phyloP scores from a whole-genome alignment of 2,113 vertebrate species.

The Leptodactylus fuscus region DNA sequence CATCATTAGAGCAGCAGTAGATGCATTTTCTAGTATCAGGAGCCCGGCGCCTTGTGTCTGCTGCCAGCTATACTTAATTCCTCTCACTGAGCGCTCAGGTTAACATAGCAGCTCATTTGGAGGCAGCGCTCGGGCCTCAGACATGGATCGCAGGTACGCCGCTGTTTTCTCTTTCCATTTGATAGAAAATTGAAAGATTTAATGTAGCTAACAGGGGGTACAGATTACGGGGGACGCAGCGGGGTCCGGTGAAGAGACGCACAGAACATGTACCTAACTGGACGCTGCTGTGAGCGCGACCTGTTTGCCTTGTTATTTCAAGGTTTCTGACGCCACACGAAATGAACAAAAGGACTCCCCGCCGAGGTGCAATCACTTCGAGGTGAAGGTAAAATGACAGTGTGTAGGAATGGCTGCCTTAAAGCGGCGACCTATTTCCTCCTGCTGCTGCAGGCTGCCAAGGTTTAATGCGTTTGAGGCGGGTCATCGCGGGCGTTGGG shows the following conservation, averaged over 20 bases:
- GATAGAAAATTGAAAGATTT: conserved; percentile 30
- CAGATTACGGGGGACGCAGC: conserved; percentile 30
- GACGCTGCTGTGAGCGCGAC: conserved; percentile 25
- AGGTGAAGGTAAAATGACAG: conserved; percentile 39
- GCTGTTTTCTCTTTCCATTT: conserved; percentile 14
- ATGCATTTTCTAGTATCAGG: not conserved
- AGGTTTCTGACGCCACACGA: conserved; percentile 13
- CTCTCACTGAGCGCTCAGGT: not conserved
- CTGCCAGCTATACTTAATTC: not conserved
- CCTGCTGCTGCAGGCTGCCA: not conserved
- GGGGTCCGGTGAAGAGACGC: conserved; percentile 5
- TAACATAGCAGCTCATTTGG: conserved; percentile 11
- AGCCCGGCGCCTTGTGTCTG: not conserved
- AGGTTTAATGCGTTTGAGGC: not conserved
- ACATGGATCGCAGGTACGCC: conserved; percentile 1
- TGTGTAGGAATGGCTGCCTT: conserved; percentile 29
- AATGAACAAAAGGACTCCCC: conserved; percentile 41
- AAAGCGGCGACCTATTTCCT: conserved; percentile 22
- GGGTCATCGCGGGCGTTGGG: not conserved
- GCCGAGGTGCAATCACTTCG: conserved; percentile 19
- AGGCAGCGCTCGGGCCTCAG: not conserved
- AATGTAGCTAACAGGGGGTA: conserved; percentile 1
- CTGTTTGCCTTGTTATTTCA: conserved; percentile 24
- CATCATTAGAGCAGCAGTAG: conserved; percentile 16
- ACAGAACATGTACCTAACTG: conserved; percentile 34